phyloP scores from a whole-genome alignment of 2,113 vertebrate species.

The Pyxicephalus adspersus region DNA sequence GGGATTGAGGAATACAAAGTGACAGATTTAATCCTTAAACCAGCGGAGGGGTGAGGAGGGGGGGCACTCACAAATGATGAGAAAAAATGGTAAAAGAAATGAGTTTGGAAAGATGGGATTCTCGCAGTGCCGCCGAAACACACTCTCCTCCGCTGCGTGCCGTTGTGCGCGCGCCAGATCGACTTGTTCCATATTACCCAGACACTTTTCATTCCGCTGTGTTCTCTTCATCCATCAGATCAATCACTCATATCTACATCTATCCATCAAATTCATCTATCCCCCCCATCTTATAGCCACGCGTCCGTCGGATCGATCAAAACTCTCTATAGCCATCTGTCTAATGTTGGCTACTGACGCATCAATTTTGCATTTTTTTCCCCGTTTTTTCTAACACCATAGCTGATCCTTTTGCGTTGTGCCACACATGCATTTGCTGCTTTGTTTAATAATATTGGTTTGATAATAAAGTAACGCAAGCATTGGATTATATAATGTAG shows the following conservation, averaged over 20 bases:
- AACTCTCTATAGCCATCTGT: too few species aligned
- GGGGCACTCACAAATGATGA: constrained; percentile 68
- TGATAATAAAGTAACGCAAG: too few species aligned
- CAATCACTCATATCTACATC: background rate
- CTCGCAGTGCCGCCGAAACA: constrained; percentile 8
- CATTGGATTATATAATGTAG: too few species aligned
- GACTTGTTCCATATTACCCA: background rate
- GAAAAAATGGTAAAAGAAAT: constrained; percentile 88
- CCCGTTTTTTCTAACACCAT: too few species aligned
- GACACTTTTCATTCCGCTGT: background rate
- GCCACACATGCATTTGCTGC: too few species aligned
- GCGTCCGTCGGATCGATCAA: too few species aligned
- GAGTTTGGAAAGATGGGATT: constrained; percentile 86
- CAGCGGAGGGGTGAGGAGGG: constrained; percentile 72
- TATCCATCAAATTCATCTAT: background rate
- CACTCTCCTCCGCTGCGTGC: constrained; percentile 59
- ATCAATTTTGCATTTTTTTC: too few species aligned
- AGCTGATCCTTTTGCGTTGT: too few species aligned
- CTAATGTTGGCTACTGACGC: too few species aligned
- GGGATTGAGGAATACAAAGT: constrained; percentile 74
- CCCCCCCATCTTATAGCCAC: background rate
- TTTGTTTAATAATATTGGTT: too few species aligned
- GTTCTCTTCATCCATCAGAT: background rate
- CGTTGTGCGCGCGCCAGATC: constrained; percentile 48
- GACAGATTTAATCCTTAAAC: constrained; percentile 75